These are phyloP conservation scores for Megaceryle torquata DNA, from an alignment of 2,113 vertebrate genomes.

Conservation along the genomic window DNA sequence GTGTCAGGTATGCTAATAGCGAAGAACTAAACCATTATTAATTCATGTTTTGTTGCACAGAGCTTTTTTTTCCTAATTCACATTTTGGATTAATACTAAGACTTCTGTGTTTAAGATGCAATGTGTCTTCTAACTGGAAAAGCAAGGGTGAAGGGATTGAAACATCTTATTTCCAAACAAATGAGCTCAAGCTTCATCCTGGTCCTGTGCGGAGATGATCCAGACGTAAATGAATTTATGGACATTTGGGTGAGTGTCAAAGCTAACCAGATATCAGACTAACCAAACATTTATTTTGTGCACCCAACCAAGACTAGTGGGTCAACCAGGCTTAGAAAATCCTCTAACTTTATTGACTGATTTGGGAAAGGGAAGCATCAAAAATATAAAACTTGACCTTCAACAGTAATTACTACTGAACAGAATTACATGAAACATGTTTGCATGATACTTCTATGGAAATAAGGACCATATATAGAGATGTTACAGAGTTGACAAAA, in stretches of 20 bases:
- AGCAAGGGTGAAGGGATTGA: constrained; percentile 26
- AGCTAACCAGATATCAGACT: not conserved
- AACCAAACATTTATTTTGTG: not conserved
- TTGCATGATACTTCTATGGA: not conserved
- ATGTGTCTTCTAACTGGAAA: constrained; percentile 16
- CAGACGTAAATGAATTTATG: constrained; percentile 17
- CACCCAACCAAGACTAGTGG: not conserved
- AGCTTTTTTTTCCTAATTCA: not conserved
- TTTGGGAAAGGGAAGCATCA: not conserved
- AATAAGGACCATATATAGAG: not conserved
- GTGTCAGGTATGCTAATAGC: constrained; percentile 33
- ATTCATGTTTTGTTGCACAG: not conserved
- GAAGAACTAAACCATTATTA: not conserved
- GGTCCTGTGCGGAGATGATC: constrained; percentile 16
- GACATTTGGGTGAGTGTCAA: not conserved
- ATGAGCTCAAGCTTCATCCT: constrained; percentile 2
- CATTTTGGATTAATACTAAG: constrained; percentile 17
- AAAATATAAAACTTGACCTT: not conserved
- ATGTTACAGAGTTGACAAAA: not conserved
- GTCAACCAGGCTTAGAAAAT: not conserved
- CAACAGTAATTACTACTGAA: not conserved
- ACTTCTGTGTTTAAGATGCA: not conserved
- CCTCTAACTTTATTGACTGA: not conserved
- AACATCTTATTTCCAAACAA: constrained; percentile 17
- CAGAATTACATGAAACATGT: not conserved